Percentiles rank a stretch among this genome's conserved stretches.
phyloP scores from a whole-genome alignment of 2,113 vertebrate species.

The Pygoscelis antarcticus region DNA sequence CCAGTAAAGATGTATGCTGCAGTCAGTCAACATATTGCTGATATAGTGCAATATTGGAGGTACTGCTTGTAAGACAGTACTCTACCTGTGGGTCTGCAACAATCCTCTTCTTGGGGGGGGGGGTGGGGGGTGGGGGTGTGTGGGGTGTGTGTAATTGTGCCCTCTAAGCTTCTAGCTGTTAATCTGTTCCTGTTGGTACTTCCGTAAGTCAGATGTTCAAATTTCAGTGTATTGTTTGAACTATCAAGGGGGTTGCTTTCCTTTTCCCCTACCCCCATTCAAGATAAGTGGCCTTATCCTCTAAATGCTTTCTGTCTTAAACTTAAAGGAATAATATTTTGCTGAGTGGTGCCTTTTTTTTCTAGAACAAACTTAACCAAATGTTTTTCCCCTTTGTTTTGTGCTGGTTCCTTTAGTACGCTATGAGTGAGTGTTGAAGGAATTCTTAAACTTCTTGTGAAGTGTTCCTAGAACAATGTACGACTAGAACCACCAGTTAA shows the following conservation, averaged over 20 bases:
- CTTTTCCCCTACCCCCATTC: not conserved
- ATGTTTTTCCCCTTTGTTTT: not conserved
- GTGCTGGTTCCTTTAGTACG: not conserved
- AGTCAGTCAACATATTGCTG: not conserved
- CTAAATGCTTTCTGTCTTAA: not conserved
- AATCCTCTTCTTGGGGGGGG: accelerated
- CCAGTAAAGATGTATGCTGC: not conserved
- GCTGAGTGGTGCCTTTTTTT: not conserved
- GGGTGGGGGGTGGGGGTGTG: too few relatives aligned
- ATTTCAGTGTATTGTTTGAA: not conserved
- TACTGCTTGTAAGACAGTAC: not conserved
- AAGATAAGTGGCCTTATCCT: not conserved
- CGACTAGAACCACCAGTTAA: not conserved
- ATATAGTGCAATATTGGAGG: not conserved
- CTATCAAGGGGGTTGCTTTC: not conserved
- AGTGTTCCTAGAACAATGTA: not conserved
- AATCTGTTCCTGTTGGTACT: not conserved
- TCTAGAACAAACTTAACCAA: not conserved
- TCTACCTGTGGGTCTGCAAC: not conserved
- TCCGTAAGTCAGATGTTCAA: not conserved
- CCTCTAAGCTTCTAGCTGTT: not conserved
- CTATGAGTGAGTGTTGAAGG: not conserved
- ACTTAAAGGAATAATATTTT: not conserved
- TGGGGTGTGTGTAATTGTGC: not conserved
- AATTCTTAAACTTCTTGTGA: not conserved